Conservation (phyloP, 2,113 vertebrate genomes). For the Sclerurus mexicanus region DNA sequence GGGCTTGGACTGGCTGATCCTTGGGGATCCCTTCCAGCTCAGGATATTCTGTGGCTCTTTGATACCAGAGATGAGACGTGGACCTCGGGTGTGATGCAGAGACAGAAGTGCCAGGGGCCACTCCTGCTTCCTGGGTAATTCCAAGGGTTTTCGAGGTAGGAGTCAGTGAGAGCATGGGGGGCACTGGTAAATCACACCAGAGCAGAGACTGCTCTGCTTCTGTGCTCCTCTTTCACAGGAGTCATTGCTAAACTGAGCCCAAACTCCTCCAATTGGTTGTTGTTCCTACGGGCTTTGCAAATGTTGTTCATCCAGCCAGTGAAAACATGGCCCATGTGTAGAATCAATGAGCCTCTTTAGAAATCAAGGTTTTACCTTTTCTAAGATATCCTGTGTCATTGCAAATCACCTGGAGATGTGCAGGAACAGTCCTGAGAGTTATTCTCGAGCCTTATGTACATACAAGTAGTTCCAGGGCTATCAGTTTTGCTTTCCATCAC, state of each 20-base stretch:
- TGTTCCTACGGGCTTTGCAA: background rate
- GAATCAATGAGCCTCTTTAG: background rate
- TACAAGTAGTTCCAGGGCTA: background rate
- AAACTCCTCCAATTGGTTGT: background rate
- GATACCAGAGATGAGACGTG: background rate
- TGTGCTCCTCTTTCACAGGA: background rate
- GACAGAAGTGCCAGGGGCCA: background rate
- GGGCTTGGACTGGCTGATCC: background rate
- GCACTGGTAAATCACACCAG: background rate
- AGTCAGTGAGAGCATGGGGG: rapidly evolving
- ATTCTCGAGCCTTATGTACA: background rate
- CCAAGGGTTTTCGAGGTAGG: background rate
- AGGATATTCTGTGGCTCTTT: background rate
- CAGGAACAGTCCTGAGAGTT: background rate
- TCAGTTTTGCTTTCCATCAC: background rate
- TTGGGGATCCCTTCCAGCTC: background rate
- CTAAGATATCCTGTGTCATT: background rate
- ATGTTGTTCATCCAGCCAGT: background rate
- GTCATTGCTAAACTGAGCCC: background rate
- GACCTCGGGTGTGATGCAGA: background rate
- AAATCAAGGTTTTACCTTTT: background rate
- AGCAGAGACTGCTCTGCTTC: background rate
- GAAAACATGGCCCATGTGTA: background rate
- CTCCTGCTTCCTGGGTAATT: background rate
- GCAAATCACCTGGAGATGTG: background rate